A percentile compares a stretch with the other conserved stretches of the same genome.
These are phyloP conservation scores for Linepithema humile DNA, from an alignment of 1,140 invertebrate species.

Conservation along the genomic window DNA sequence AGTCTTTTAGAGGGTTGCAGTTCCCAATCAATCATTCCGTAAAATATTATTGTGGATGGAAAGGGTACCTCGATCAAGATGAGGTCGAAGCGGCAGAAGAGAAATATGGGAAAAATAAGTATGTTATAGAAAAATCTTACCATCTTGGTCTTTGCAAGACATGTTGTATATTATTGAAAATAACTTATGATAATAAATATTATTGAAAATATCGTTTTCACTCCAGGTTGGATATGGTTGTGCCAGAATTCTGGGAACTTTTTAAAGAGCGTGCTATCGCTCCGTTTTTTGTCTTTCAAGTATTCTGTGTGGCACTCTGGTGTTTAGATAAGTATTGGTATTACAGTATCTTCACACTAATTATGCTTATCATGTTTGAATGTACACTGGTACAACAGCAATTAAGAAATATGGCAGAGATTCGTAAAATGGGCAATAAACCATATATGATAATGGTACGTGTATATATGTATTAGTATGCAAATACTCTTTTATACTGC, in stretches of 20 bases:
- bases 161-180: not conserved
- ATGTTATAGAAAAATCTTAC: constrained; percentile 70
- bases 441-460: constrained; percentile 94
- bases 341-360: constrained; percentile 98
- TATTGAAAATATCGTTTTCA: constrained; percentile 49
- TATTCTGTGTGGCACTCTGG: constrained; percentile 99
- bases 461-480: not conserved
- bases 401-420: constrained; percentile 99
- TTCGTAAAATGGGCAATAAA: constrained; percentile 99
- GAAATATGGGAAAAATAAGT: constrained; percentile 95
- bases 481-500: not conserved
- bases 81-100: constrained; percentile 90
- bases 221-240: constrained; percentile 93
- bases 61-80: constrained; percentile 93
- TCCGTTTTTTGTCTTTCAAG: constrained; percentile 97
- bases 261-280: constrained; percentile 99
- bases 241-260: constrained; percentile 98
- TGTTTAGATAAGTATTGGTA: constrained; percentile 99
- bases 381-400: constrained; percentile 99
- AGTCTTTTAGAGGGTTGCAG: constrained; percentile 91
- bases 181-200: too few species aligned
- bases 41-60: constrained; percentile 92
- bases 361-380: constrained; percentile 99
- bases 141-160: not conserved
- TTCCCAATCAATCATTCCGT: constrained; percentile 92